Evolutionary conservation across 2,113 vertebrate genomes (phyloP).

Genomic region (Corvus moneduloides): DNA sequence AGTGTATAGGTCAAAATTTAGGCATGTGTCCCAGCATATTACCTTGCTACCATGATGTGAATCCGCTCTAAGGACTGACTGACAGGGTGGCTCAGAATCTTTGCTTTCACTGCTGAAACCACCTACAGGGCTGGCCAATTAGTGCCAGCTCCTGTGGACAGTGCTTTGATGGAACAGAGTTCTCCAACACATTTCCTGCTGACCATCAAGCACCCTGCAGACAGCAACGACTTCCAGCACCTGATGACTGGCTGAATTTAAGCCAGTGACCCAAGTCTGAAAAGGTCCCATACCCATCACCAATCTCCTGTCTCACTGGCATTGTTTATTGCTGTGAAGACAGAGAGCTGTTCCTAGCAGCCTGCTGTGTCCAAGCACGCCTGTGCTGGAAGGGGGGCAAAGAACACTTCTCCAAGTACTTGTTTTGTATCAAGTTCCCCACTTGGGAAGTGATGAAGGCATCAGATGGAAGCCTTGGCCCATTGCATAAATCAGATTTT

Average conservation of each 20-base stretch:
- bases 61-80: neutral
- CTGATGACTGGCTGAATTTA: neutral
- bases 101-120: neutral
- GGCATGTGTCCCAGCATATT: neutral
- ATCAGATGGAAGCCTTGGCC: neutral
- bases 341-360: neutral
- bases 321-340: neutral
- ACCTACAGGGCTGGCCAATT: neutral
- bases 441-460: neutral
- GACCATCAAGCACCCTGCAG: neutral
- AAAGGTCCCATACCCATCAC: neutral
- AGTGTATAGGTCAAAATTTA: neutral
- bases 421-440: neutral
- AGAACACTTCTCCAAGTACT: neutral
- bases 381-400: neutral
- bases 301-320: neutral
- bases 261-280: neutral
- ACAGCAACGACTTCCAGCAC: neutral
- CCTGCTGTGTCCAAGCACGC: neutral
- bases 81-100: neutral
- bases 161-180: neutral
- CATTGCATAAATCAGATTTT: constrained; percentile 57
- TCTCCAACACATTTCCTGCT: neutral
- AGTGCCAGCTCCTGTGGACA: neutral
- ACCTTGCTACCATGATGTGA: neutral